Evolutionary conservation across 2,797 vertebrate genomes (phyloP), one percentile per base, ranked within the genome.

Genomic region (Rhinogobio ventralis): DNA sequence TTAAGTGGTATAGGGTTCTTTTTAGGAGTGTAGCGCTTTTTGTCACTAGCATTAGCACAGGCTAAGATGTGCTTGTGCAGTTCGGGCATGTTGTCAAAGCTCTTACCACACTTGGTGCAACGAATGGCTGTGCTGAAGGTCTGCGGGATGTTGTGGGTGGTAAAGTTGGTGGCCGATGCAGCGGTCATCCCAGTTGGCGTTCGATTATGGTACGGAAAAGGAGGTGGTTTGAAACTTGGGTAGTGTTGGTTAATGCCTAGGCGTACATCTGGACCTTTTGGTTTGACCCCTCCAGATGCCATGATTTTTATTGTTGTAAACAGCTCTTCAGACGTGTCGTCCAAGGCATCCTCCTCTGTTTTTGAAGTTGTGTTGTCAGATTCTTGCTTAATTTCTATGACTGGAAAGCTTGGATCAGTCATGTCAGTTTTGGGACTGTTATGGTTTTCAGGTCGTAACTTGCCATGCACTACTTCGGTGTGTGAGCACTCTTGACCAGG

Each of bases 81-180:
- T 88, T 98, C 98, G 0, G 98, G 98, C 97, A 99, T 98, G 91
- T 99, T 99, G 89, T 99, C 97, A 10, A 99, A 98, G n/a, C 98
- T 96, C 64, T 98, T 97, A 3, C 98, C 98, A 62, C 98, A 99
- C 89, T 99, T 99, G 57, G 98, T 99, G 88, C 98, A 99, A 67
- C 97, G 96, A 83, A 99, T 99, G 79, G 98, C 97, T 11, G 98
- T 99, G 49, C 95, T 98, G 71, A 99, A 99, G 10, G 98, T 99
- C 92, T 99, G 98, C 7, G 98, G 98, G 89, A 99, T 99, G 91
- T 99, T 99, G 93, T 98, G 98, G 87, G 98, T 99, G 33, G 97
- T 99, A 91, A 99, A 99, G 88, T 98, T 99, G 20, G 97, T 99
- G 74, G 98, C 98, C 0, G 97, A 98, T 53, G 95, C 94, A 57